Evolutionary conservation across 2,888 invertebrate species (phyloP).

Genomic region (Amorpha juglandis): DNA sequence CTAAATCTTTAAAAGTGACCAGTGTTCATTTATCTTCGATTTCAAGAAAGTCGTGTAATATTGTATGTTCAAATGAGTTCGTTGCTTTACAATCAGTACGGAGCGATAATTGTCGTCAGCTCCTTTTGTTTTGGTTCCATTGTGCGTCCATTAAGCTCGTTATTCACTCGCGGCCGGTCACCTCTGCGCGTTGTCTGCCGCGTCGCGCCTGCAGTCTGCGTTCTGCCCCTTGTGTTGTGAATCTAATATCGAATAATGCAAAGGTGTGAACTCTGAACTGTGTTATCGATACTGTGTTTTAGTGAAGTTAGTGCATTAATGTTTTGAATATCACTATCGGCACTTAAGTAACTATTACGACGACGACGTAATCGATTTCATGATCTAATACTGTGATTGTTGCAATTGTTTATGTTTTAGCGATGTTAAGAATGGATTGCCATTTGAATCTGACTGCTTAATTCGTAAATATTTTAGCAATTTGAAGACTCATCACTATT

Average conservation of each 20-base stretch:
- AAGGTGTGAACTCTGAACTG: constrained; percentile 6
- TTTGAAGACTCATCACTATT: background rate
- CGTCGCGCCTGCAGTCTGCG: background rate
- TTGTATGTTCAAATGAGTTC: constrained; percentile 1
- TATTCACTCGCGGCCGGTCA: constrained; percentile 43
- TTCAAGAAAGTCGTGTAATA: background rate
- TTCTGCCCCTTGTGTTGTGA: background rate
- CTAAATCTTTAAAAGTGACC: too few relatives aligned
- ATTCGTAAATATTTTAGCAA: background rate
- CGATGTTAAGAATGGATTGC: background rate
- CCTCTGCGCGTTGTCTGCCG: constrained; percentile 30
- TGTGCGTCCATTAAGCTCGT: constrained; percentile 59
- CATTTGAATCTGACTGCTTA: background rate
- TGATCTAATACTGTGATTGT: background rate
- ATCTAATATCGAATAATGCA: background rate
- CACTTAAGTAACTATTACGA: background rate
- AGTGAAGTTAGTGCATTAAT: background rate
- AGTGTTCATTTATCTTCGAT: background rate
- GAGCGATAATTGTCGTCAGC: constrained; percentile 50
- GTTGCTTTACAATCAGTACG: constrained; percentile 44
- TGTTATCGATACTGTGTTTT: background rate
- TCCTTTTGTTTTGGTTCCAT: constrained; percentile 69
- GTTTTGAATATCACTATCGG: background rate
- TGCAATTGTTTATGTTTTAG: background rate
- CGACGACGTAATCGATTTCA: background rate